These are phyloP conservation scores for Trachurus trachurus DNA, from an alignment of 2,797 vertebrate species.

Conservation along the genomic window DNA sequence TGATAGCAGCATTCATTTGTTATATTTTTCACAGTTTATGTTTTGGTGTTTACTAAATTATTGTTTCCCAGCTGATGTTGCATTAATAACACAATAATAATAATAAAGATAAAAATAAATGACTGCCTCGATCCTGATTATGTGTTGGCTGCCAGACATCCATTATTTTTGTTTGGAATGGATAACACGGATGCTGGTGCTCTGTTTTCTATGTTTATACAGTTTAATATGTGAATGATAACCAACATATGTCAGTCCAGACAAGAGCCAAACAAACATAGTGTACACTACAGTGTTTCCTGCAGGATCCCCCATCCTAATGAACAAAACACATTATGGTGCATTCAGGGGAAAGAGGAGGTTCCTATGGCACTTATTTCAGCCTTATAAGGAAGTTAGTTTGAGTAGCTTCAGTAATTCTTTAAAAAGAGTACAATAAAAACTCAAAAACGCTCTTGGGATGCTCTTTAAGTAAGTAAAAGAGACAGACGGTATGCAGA, in stretches of 20 bases:
- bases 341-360: not conserved
- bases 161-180: too few species aligned
- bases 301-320: not conserved
- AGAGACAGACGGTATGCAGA: not conserved
- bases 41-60: conserved; percentile 26
- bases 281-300: too few species aligned
- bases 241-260: too few species aligned
- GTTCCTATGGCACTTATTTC: not conserved
- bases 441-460: not conserved
- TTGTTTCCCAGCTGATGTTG: not conserved
- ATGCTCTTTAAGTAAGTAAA: not conserved
- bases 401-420: not conserved
- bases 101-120: too few species aligned
- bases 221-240: too few species aligned
- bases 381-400: not conserved
- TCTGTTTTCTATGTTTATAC: too few species aligned
- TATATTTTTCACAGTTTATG: conserved; percentile 45
- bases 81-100: not conserved
- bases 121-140: too few species aligned
- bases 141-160: too few species aligned
- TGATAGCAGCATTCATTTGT: conserved; percentile 26
- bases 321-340: not conserved
- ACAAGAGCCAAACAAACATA: too few species aligned
- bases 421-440: not conserved
- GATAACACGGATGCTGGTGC: too few species aligned